These are phyloP conservation scores for Sinocyclocheilus maitianheensis DNA, from an alignment of 2,113 vertebrate genomes.

Conservation along the genomic window DNA sequence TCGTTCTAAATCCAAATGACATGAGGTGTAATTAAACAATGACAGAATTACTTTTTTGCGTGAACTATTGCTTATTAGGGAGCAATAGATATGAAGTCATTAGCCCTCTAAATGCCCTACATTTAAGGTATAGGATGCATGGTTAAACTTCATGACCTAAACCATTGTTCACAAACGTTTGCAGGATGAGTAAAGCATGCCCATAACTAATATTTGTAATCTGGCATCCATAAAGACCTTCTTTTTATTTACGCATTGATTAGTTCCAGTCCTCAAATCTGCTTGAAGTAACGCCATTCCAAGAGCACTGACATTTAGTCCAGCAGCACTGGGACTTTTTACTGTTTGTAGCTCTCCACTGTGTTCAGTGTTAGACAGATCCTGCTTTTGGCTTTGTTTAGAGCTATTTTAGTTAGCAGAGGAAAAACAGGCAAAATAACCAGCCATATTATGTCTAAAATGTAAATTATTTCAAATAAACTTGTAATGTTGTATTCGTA, in stretches of 20 bases:
- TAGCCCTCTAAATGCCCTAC: neutral
- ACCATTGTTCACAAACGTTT: slow-evolving; percentile 20
- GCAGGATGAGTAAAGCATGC: slow-evolving; percentile 37
- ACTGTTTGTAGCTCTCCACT: neutral
- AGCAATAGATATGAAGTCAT: neutral
- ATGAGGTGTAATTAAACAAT: neutral
- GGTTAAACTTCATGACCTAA: slow-evolving; percentile 29
- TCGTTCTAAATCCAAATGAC: neutral
- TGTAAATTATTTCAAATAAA: neutral
- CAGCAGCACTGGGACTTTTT: neutral
- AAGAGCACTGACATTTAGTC: neutral
- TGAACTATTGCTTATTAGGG: neutral
- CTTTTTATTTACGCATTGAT: slow-evolving; percentile 29
- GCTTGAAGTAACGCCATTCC: neutral
- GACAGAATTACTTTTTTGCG: neutral
- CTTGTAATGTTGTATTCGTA: no score
- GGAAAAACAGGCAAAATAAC: neutral
- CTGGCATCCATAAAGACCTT: slow-evolving; percentile 57
- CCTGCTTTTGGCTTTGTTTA: neutral
- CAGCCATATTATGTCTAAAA: neutral
- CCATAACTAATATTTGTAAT: slow-evolving; percentile 20
- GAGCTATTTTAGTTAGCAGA: neutral
- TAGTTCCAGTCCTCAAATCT: neutral
- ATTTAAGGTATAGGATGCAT: slow-evolving; percentile 42
- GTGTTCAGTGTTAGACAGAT: neutral